Conservation (phyloP, 2,888 invertebrate species). For the Agrotis ipsilon region DNA sequence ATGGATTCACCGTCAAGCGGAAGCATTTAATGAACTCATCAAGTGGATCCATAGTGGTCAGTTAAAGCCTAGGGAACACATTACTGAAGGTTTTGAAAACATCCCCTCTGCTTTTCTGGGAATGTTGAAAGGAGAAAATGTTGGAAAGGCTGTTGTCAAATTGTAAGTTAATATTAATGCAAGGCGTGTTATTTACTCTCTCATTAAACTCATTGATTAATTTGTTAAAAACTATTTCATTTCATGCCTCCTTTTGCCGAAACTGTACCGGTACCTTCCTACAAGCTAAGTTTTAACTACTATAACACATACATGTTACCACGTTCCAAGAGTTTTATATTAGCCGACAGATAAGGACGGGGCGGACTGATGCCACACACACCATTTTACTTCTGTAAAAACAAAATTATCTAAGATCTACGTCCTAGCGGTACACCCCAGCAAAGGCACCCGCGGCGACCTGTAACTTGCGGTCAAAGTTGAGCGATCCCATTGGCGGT, state of each 20-base stretch:
- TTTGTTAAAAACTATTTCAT: slow-evolving; percentile 18
- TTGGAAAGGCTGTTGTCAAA: slow-evolving; percentile 93
- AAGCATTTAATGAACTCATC: slow-evolving; percentile 91
- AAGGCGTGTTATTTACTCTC: slow-evolving; percentile 3
- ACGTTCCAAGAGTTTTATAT: slow-evolving; percentile 81
- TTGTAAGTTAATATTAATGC: slow-evolving; percentile 67
- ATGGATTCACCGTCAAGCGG: slow-evolving; percentile 90
- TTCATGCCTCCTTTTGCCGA: slow-evolving; percentile 43
- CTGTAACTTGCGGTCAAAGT: no score
- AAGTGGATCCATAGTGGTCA: slow-evolving; percentile 93
- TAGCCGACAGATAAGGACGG: slow-evolving; percentile 78
- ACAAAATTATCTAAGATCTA: background rate
- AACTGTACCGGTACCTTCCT: no score
- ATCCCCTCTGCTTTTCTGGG: slow-evolving; percentile 93
- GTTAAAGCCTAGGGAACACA: slow-evolving; percentile 92
- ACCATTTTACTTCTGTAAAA: slow-evolving; percentile 83
- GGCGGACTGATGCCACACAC: slow-evolving; percentile 83
- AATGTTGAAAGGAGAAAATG: slow-evolving; percentile 92
- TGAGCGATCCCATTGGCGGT: no score
- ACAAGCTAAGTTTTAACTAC: no score
- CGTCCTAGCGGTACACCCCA: no score
- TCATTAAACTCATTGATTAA: slow-evolving; percentile 21
- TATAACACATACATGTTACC: slow-evolving; percentile 69
- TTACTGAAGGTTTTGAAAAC: slow-evolving; percentile 93
- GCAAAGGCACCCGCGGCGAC: no score